Evolutionary conservation across 2,113 vertebrate species (phyloP), one percentile per base, ranked within the genome.

Genomic region (Saguinus imperator): DNA sequence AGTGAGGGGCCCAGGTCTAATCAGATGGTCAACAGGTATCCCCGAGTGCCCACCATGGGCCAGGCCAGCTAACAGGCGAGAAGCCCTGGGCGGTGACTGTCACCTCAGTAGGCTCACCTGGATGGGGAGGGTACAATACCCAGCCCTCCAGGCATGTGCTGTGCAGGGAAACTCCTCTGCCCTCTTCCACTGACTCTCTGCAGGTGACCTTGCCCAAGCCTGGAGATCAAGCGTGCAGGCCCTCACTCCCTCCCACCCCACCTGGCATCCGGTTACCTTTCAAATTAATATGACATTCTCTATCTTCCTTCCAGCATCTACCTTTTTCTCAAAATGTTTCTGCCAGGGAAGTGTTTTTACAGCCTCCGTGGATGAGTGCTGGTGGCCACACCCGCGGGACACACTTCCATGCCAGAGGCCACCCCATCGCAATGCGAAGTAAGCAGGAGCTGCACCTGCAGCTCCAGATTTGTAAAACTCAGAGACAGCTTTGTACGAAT

Each of bases 151-250:
- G 17, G 7, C 0, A 2, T 40, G 18, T 6, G 35, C 14, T 48
- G 17, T 37, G 55, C 2, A 45, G 29, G 2, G 12, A 35, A 8
- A 9, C 4, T 20, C 68, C 18, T 79, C 45, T 12, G 16, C 8
- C 23, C 27, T 21, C 16, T 55, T 64, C 72, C 17, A 48, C 32
- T 14, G 12, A 20, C 7, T 1, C 76, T 29, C 27, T 32, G 61
- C 27, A 32, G 27, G 29, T 14, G 61, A 32, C 17, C 23, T 8
- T 7, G 50, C 84, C 57, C 87, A n/a, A 27, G 75, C 8, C 48
- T 57, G 13, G n/a, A 40, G 16, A 6, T 3, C 2, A 55, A 32
- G 48, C 9, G 0, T 0, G 5, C 0, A 14, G 11, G n/a, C 23
- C 16, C 37, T 4, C 72, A 3, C 48, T 29, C 80, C 27, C 1